Evolutionary conservation across 2,113 vertebrate genomes (phyloP), one percentile per base, ranked within the genome.

Genomic region (Pelusios castaneus): DNA sequence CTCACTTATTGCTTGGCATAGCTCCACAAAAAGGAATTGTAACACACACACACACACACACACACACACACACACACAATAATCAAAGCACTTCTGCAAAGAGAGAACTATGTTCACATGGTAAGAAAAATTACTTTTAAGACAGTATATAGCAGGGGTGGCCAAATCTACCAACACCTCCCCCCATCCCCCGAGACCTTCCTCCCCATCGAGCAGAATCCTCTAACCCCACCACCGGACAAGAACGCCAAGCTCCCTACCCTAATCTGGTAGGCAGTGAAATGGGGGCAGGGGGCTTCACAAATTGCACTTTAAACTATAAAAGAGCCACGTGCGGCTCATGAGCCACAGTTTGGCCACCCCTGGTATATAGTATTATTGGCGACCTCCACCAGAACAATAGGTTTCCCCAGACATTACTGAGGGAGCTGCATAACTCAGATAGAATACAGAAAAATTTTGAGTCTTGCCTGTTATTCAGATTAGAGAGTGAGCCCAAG

Each of bases 1-100:
- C 19, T 27, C 43, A n/a, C 12, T 49, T 60, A 21, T 6, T 49
- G 51, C 2, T 90, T 83, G 43, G 4, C n/a, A 6, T 6, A 43
- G 1, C 27, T 6, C 55, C 27, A 17, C 3, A 0, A 2, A 24
- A 2, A 34, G 45, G 19, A 70, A 45, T 41, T 29, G 3, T 12
- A 11, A 5, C 2, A 76, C 56, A 58, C 12, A 19, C 41, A 22
- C 41, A 43, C 11, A 75, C 11, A 17, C 6, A 5, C 1, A 76
- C 25, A 58, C 25, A 8, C 38, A 10, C 41, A 43, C 10, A 75
- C 4, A 17, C 6, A 8, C 7, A 19, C 21, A 73, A 73, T 5
- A 41, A 75, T 43, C 5, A 34, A 67, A 24, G 10, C 38, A 38
- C 6, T 43, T 75, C 70, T 43, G n/a, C 38, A 43, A 43, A 75